A percentile compares a stretch with the other conserved stretches of the same genome.
phyloP scores from a whole-genome alignment of 2,113 vertebrate species.

The Lipophrys pholis region DNA sequence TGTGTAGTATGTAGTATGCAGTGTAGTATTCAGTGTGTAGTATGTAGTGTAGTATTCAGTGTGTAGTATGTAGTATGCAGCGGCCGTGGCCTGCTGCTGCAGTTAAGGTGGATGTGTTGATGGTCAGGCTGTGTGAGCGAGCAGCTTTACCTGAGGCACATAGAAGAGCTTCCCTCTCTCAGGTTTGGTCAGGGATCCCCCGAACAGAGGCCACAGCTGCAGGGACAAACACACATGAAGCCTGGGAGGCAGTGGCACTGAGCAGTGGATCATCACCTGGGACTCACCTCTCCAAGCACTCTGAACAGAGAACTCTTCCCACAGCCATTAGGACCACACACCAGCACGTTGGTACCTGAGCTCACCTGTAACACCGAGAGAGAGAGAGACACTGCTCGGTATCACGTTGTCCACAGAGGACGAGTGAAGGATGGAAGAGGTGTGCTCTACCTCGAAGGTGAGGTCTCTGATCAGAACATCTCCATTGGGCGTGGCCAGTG shows the following conservation, averaged over 20 bases:
- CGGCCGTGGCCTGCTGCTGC: no score
- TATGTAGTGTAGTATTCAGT: no score
- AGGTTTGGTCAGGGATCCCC: constrained; percentile 94
- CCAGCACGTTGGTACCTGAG: constrained; percentile 95
- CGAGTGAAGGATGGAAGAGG: no score
- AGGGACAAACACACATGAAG: constrained; percentile 15
- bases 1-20: no score
- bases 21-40: no score
- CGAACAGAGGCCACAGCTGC: constrained; percentile 97
- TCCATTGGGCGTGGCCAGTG: constrained; percentile 95
- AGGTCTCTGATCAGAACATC: constrained; percentile 95
- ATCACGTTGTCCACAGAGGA: no score
- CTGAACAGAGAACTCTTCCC: constrained; percentile 98
- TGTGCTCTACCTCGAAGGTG: constrained; percentile 89
- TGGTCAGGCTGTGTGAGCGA: no score
- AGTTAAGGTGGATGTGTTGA: no score
- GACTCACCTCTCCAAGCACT: constrained; percentile 93
- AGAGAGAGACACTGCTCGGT: not conserved
- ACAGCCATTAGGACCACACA: constrained; percentile 99
- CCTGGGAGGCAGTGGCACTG: no score
- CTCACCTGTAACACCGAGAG: constrained; percentile 81
- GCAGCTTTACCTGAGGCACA: constrained; percentile 91
- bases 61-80: no score
- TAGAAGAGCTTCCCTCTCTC: constrained; percentile 97
- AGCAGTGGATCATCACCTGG: no score